phyloP scores from a whole-genome alignment of 2,888 invertebrate genomes.

The Syrphus vitripennis region DNA sequence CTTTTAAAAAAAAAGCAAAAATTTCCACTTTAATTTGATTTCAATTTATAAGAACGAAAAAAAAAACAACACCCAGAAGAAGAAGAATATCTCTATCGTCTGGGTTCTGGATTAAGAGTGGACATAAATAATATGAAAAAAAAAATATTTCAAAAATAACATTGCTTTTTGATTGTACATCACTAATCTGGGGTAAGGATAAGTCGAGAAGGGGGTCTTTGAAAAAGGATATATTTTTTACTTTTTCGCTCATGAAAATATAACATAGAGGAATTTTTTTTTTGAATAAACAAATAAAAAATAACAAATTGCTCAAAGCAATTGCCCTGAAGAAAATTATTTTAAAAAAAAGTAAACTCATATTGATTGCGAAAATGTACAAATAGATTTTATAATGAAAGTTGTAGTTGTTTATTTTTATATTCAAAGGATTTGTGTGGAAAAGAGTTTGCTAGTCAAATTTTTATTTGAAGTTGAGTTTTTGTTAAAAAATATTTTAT shows the following conservation, averaged over 20 bases:
- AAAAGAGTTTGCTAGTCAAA: background rate
- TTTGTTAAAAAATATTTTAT: no score
- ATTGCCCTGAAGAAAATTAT: background rate
- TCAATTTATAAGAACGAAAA: conserved; percentile 7
- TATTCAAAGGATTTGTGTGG: background rate
- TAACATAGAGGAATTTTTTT: background rate
- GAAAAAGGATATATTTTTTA: background rate
- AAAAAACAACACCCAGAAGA: background rate
- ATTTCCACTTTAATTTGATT: conserved; percentile 53
- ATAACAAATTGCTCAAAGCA: background rate
- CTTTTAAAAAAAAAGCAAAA: conserved; percentile 3
- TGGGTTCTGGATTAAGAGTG: background rate
- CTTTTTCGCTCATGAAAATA: background rate
- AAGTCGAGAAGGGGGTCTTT: background rate
- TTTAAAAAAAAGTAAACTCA: background rate
- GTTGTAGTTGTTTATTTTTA: background rate
- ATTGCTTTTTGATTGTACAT: conserved; percentile 20
- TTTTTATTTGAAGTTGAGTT: background rate
- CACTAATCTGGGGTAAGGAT: conserved; percentile 10
- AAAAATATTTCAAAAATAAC: no score
- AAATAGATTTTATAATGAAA: background rate
- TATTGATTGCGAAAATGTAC: background rate
- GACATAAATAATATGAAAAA: background rate
- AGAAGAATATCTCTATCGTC: background rate
- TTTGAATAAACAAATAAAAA: background rate